Base-by-base conservation (phyloP, 2,113 vertebrate species). In the Thamnaconus septentrionalis region DNA sequence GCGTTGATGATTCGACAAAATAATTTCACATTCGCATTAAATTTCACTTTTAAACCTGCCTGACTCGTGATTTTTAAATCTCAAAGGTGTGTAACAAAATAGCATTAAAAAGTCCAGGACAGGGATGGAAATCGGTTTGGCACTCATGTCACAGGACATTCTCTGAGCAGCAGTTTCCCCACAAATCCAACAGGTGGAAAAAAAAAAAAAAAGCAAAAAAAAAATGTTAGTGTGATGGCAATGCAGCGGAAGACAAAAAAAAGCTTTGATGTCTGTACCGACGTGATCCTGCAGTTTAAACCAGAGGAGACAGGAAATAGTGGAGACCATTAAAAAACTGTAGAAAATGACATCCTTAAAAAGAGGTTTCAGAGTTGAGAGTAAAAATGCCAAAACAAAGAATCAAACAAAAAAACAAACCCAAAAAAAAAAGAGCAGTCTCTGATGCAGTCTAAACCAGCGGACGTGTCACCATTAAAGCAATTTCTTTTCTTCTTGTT, bases 291-390 rank as follows among this genome's bases (percentile, higher is more conserved):
- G 67, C 70, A 73, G 72, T 85, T 52, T 85, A 90, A 85, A 89
- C 86, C 69, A 88, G 85, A 88, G 75, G 66, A 81, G 72, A 75
- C 71, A 80, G 77, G 70, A 88, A 88, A 85, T 89, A 83, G 85
- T 74, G 83, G 63, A 78, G 83, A 87, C 76, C 65, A 58, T 90
- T 92, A 90, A 79, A 92, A 92, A 87, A 91, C 79, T 64, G 86
- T 88, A 91, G 84, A 91, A 93, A 93, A 91, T 90, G 89, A 89
- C 84, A 85, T 89, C 83, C 76, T 84, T 90, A 85, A 91, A 93
- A 91, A 92, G 84, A 88, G 87, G 90, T 85, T 89, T 84, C 66
- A 77, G 86, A 86, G 84, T 87, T 82, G 83, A 80, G 90, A 80
- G 81, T 92, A 91, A 89, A 92, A 92, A 90, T 81, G 85, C 78